These are phyloP conservation scores for Phalacrocorax pelagicus DNA, from an alignment of 2,113 vertebrate species.

Conservation along the genomic window DNA sequence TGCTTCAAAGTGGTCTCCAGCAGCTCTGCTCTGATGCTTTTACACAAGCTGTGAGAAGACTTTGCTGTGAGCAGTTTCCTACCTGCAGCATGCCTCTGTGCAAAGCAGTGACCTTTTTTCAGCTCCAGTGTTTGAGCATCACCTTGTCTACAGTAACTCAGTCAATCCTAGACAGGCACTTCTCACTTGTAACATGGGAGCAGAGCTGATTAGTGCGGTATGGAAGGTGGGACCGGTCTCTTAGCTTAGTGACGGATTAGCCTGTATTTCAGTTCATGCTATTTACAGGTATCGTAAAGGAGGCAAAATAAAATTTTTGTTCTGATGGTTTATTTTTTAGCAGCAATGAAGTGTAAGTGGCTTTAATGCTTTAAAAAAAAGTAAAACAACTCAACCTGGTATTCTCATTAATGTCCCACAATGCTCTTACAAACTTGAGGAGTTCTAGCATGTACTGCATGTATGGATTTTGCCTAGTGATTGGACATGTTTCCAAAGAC, in stretches of 20 bases:
- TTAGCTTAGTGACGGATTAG: neutral
- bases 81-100: neutral
- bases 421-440: neutral
- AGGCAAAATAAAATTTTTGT: neutral
- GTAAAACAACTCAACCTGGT: neutral
- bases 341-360: neutral
- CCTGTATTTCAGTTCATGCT: neutral
- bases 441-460: neutral
- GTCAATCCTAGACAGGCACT: neutral
- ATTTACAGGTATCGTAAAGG: neutral
- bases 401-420: neutral
- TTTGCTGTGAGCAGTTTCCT: neutral
- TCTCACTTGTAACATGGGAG: neutral
- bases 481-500: neutral
- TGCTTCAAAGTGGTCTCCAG: neutral
- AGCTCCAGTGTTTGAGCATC: neutral
- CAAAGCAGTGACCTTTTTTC: neutral
- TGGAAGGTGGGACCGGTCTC: neutral
- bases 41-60: neutral
- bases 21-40: neutral
- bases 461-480: neutral
- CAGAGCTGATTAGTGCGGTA: neutral
- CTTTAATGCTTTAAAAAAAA: neutral
- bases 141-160: rapidly evolving
- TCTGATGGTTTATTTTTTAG: neutral